Percentiles rank a stretch among this genome's conserved stretches.
phyloP scores from a whole-genome alignment of 2,113 vertebrate species.

The Cyphomyrus discorhynchus region DNA sequence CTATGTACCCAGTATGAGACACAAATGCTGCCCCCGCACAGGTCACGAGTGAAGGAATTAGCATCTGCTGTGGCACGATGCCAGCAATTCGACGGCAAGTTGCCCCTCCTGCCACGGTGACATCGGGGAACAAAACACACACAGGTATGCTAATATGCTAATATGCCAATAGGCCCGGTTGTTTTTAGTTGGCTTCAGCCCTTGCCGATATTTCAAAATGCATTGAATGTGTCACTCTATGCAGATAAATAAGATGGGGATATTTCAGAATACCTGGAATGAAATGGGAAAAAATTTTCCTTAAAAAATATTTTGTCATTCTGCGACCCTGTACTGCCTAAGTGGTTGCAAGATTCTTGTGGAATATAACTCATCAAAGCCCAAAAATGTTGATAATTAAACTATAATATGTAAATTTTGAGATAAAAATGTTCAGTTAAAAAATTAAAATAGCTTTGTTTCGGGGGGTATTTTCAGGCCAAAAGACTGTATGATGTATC shows the following conservation, averaged over 20 bases:
- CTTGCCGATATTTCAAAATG: not conserved
- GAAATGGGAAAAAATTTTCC: not conserved
- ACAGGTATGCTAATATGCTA: slow-evolving; percentile 7
- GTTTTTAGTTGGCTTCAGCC: not conserved
- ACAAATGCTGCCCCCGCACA: not conserved
- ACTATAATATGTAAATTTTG: not conserved
- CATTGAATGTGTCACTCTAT: not conserved
- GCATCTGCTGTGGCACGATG: not conserved
- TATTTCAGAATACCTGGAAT: not conserved
- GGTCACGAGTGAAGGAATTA: not conserved
- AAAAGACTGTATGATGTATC: not conserved
- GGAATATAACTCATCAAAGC: not conserved
- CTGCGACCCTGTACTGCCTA: not conserved
- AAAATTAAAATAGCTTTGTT: not conserved
- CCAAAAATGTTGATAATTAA: not conserved
- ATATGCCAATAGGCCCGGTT: not conserved
- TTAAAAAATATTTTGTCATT: not conserved
- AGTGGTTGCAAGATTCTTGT: not conserved
- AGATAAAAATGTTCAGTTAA: not conserved
- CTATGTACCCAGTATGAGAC: not conserved
- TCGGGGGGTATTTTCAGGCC: not conserved
- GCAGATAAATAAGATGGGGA: not conserved
- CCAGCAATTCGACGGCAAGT: not conserved
- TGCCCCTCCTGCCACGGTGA: not conserved
- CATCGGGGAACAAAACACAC: not conserved